These are phyloP conservation scores for Tetraodon nigroviridis DNA, from an alignment of 2,113 vertebrate species.

Conservation along the genomic window DNA sequence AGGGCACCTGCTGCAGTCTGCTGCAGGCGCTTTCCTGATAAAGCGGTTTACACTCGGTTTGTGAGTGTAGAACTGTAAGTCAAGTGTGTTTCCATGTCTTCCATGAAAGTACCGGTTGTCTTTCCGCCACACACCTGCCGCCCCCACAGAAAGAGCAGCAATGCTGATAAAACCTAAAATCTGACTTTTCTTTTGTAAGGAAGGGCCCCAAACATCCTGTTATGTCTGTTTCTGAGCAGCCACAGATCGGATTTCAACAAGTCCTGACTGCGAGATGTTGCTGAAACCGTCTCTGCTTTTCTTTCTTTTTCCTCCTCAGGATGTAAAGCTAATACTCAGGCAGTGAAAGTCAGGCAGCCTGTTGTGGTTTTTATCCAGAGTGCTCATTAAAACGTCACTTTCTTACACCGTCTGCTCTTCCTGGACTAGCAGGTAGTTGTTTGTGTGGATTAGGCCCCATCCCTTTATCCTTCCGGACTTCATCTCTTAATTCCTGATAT, in stretches of 20 bases:
- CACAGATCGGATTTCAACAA: slow-evolving; percentile 30
- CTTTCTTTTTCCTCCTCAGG: neutral
- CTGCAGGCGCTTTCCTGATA: neutral
- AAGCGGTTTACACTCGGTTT: neutral
- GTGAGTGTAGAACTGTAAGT: too few relatives aligned
- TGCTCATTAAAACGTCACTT: slow-evolving; percentile 44
- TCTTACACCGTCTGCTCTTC: slow-evolving; percentile 17
- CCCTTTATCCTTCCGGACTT: slow-evolving; percentile 20
- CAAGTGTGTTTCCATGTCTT: too few relatives aligned
- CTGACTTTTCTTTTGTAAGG: too few relatives aligned
- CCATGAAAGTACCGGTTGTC: too few relatives aligned
- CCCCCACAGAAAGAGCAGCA: too few relatives aligned
- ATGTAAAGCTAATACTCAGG: neutral
- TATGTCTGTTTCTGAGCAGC: neutral
- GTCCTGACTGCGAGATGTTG: slow-evolving; percentile 16
- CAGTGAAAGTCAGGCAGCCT: slow-evolving; percentile 15
- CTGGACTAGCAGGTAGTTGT: slow-evolving; percentile 34
- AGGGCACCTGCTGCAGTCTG: slow-evolving; percentile 42
- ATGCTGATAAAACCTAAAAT: too few relatives aligned
- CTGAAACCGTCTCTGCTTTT: slow-evolving; percentile 8
- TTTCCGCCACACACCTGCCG: too few relatives aligned
- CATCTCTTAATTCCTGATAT: neutral
- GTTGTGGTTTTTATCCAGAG: slow-evolving; percentile 14
- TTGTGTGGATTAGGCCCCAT: slow-evolving; percentile 28
- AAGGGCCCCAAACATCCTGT: slow-evolving; percentile 1